Evolutionary conservation across 1,140 invertebrate species (phyloP), one percentile per base, ranked within the genome.

Genomic region (Hylaeus anthracinus): DNA sequence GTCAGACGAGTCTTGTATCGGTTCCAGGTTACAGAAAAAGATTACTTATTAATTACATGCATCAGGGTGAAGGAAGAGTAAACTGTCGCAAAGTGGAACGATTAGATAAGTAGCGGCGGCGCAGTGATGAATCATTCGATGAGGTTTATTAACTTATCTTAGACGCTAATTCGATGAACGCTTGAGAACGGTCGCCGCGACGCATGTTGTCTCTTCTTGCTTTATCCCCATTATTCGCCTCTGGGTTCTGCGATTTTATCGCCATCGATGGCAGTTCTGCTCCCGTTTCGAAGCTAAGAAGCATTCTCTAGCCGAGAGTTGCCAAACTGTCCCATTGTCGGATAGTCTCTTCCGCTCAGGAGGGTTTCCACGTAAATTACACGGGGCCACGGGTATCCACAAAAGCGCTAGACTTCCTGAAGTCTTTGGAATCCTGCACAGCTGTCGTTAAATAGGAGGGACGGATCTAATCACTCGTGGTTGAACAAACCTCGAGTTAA

Each of bases 101-200:
- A 86, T 86, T 86, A 86, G 76, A 86, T 86, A 86, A 86, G 71
- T 85, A 86, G 66, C 66, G 45, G 26, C 74, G 43, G 58, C 26
- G 51, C 78, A 65, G 72, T 51, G 72, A 69, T 86, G 80, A 86
- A 86, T 86, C 58, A 86, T 72, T 83, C 55, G 51, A 79, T 74
- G 72, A 67, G 65, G 37, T 83, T 85, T 83, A 86, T 86, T 86
- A 75, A 75, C 43, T 82, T 86, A 86, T 66, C 72, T 82, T 85
- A 82, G 70, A 82, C 79, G 67, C 81, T 74, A 55, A 85, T 67
- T 58, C 14, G 73, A 82, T 81, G 64, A 81, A 64, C 73, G 79
- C 73, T 65, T 81, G 75, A 69, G 76, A 58, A 81, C 58, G 56
- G 45, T 39, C 64, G 48, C 3, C n/a, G 14, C n/a, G 41, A n/a